Conservation (phyloP, 2,888 invertebrate species). For the Linyphia triangularis region DNA sequence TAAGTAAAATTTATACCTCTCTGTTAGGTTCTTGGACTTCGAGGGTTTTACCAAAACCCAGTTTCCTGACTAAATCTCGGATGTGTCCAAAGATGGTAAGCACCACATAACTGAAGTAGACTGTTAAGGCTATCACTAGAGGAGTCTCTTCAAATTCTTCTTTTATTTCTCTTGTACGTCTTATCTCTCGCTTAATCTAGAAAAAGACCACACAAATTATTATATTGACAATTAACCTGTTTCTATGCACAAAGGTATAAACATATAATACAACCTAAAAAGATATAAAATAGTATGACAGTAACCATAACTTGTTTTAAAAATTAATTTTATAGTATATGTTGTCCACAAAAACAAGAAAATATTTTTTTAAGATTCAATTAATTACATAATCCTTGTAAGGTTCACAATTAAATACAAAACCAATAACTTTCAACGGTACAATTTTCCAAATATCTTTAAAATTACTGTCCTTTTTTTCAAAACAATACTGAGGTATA, state of each 20-base stretch:
- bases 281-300: too few species aligned
- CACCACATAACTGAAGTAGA: conserved; percentile 89
- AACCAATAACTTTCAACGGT: too few species aligned
- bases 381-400: too few species aligned
- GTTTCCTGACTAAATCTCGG: conserved; percentile 88
- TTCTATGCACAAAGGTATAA: not conserved
- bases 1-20: too few species aligned
- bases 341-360: too few species aligned
- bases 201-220: not conserved
- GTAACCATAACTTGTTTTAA: too few species aligned
- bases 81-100: conserved; percentile 96
- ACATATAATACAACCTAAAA: not conserved
- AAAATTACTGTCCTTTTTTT: too few species aligned
- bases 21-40: conserved; percentile 82
- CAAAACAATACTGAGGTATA: too few species aligned
- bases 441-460: too few species aligned
- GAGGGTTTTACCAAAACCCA: conserved; percentile 81
- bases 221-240: not conserved
- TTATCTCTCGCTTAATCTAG: conserved; percentile 60
- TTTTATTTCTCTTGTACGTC: conserved; percentile 46
- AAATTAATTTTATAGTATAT: too few species aligned
- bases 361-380: too few species aligned
- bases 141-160: conserved; percentile 77
- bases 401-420: too few species aligned
- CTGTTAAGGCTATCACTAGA: conserved; percentile 74